Evolutionary conservation across 2,888 invertebrate genomes (phyloP), one percentile per base, ranked within the genome.

Genomic region (Orchesellides sinensis): DNA sequence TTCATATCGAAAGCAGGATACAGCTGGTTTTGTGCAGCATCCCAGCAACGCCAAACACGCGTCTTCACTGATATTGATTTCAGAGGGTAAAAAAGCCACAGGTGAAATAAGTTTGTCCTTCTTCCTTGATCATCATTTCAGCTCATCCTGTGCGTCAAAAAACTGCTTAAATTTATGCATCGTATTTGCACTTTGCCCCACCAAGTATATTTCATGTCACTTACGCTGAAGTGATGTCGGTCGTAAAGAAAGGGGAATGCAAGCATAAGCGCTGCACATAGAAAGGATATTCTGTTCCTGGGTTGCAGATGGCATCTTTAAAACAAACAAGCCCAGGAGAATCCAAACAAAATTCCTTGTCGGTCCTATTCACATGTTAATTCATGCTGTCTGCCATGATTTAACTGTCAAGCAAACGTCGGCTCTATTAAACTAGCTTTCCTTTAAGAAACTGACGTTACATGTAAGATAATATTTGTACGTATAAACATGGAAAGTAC

Each of bases 81-180:
- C n/a, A n/a, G n/a, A n/a, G n/a, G n/a, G n/a, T n/a, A 27, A 61
- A 61, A 19, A 52, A 29, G 68, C 68, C 68, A 68, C 68, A 68
- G 68, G 68, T 68, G 52, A 68, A 19, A 29, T 29, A 8, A 29
- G 12, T 29, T 29, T 47, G 29, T 3, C 25, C n/a, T 29, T 23
- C 17, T 66, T 23, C 49, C 27, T 49, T 49, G 14, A 19, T n/a
- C 23, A 19, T 35, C 17, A 17, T 19, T 10, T 32, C 32, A 32
- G 32, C 32, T 10, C 6, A 32, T n/a, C n/a, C 32, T 32, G 10
- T 10, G n/a, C n/a, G 4, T 40, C 10, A 5, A 8, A 40, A 40
- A 40, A 8, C 40, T 40, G 2, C 10, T 40, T n/a, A n/a, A n/a
- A 40, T 40, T 40, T 40, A n/a, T n/a, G 40, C 2, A 8, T 40